Evolutionary conservation across 1,140 invertebrate genomes (phyloP).

Genomic region (Cheumatopsyche charites): DNA sequence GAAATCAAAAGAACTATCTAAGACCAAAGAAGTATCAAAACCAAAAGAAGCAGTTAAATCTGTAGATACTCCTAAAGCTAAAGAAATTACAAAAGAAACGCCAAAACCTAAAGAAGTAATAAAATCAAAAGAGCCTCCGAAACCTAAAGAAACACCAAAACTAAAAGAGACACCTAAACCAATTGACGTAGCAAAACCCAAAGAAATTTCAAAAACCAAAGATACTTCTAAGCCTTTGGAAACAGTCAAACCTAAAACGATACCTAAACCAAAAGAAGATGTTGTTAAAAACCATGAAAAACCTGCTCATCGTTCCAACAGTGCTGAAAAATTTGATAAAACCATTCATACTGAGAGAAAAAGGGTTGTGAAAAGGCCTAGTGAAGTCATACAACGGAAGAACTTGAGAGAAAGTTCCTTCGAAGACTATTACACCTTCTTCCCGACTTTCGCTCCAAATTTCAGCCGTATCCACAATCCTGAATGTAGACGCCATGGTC

Average conservation of each 20-base stretch:
- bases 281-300: not conserved
- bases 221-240: slow-evolving; percentile 9
- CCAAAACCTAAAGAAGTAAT: not conserved
- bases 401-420: slow-evolving; percentile 60
- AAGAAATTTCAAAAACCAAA: slow-evolving; percentile 21
- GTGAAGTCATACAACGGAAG: slow-evolving; percentile 53
- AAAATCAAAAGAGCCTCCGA: not conserved
- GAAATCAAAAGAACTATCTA: not conserved
- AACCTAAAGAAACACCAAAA: not conserved
- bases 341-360: slow-evolving; percentile 30
- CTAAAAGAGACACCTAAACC: slow-evolving; percentile 25
- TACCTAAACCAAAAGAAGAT: slow-evolving; percentile 29
- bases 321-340: not conserved
- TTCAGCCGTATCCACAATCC: slow-evolving; percentile 66
- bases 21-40: not conserved
- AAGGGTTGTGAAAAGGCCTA: slow-evolving; percentile 44
- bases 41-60: not conserved
- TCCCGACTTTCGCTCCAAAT: slow-evolving; percentile 71
- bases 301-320: not conserved
- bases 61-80: not conserved
- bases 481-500: slow-evolving; percentile 70
- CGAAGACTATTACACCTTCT: slow-evolving; percentile 63
- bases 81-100: not conserved
- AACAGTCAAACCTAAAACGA: slow-evolving; percentile 18
- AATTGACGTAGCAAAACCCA: slow-evolving; percentile 9